Percentiles rank a stretch among this genome's conserved stretches.
These are phyloP conservation scores for Lineus longissimus DNA, from an alignment of 1,140 invertebrate species.

Conservation along the genomic window DNA sequence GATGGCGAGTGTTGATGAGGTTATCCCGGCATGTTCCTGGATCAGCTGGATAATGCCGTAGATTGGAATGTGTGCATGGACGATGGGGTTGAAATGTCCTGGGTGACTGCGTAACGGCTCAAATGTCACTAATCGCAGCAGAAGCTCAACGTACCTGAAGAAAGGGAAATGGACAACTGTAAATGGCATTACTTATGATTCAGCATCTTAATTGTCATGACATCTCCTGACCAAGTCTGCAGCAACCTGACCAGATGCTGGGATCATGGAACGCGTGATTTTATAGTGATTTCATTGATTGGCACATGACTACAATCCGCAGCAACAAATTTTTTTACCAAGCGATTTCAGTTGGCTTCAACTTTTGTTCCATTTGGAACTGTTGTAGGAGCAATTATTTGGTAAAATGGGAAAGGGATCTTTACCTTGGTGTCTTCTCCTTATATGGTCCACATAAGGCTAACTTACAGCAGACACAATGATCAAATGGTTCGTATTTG, in stretches of 20 bases:
- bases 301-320: too few species aligned
- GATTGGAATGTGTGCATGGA: slow-evolving; percentile 36
- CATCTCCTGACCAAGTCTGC: too few species aligned
- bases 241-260: too few species aligned
- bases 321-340: too few species aligned
- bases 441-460: slow-evolving; percentile 33
- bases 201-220: too few species aligned
- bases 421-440: slow-evolving; percentile 34
- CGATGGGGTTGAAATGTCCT: slow-evolving; percentile 33
- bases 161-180: slow-evolving; percentile 9
- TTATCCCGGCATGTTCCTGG: slow-evolving; percentile 31
- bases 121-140: slow-evolving; percentile 39
- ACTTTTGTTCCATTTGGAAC: not conserved
- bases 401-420: not conserved
- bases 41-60: slow-evolving; percentile 38
- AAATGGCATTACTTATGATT: not conserved
- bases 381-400: not conserved
- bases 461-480: slow-evolving; percentile 43
- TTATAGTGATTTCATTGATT: too few species aligned
- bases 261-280: too few species aligned
- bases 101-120: slow-evolving; percentile 33
- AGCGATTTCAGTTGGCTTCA: not conserved
- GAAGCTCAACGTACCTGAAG: slow-evolving; percentile 36
- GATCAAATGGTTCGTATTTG: slow-evolving; percentile 17
- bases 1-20: slow-evolving; percentile 41